Evolutionary conservation across 2,888 invertebrate species (phyloP).

Genomic region (Cephalotes varians): DNA sequence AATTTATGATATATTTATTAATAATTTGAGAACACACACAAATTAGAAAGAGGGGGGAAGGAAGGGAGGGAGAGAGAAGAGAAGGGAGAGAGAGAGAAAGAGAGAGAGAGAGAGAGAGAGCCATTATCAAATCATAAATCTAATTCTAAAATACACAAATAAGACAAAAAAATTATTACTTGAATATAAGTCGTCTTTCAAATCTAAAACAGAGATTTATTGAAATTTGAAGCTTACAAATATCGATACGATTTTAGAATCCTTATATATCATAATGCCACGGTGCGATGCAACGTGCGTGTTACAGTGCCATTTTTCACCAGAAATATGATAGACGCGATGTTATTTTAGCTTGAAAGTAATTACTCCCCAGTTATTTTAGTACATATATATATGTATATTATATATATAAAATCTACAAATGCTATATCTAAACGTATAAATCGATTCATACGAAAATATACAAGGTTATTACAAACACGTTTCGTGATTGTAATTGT

Average conservation of each 20-base stretch:
- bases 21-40: neutral
- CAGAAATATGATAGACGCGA: conserved; percentile 30
- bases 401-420: conserved; percentile 8
- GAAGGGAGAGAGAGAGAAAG: no score
- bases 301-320: conserved; percentile 38
- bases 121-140: neutral
- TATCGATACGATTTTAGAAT: conserved; percentile 24
- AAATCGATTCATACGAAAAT: conserved; percentile 41
- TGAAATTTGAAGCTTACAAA: conserved; percentile 23
- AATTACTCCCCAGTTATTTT: conserved; percentile 48
- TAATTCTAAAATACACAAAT: neutral
- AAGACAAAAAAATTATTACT: neutral
- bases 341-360: conserved; percentile 34
- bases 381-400: neutral
- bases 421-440: conserved; percentile 28
- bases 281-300: conserved; percentile 26
- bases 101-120: no score
- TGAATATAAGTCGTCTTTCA: neutral
- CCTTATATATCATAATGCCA: neutral
- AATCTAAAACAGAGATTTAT: neutral
- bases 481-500: conserved; percentile 27
- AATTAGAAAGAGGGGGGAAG: no score
- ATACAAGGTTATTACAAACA: conserved; percentile 21
- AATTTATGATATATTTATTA: neutral
- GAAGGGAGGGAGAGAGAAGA: no score